Base-by-base conservation (phyloP, 2,888 invertebrate genomes). In the Lysandra coridon region DNA sequence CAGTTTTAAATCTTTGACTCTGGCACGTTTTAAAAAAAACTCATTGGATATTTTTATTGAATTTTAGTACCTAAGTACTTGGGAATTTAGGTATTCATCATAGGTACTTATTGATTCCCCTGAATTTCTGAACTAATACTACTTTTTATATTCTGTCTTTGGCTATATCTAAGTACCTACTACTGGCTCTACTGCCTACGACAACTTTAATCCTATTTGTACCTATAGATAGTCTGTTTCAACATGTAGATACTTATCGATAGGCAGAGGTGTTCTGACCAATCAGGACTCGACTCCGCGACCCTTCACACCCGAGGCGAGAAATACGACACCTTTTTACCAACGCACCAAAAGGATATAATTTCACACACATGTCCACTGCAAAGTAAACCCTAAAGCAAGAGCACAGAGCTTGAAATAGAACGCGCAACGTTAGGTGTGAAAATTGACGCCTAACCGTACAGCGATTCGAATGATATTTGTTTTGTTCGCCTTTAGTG, bases 291-390 rank as follows among this genome's bases (percentile, higher is more conserved):
- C 87, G 74, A 88, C 85, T 82, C 57, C 33, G 80, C 85, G 92
- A 90, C 93, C 94, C 94, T 94, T 94, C 90, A 93, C 94, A 91
- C 94, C 89, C 84, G 83, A 93, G 92, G 94, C 94, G 94, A 86
- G 94, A 94, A 93, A 94, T 89, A 85, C 90, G 89, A 94, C 94
- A 94, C 94, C 92, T 93, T 88, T 84, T 80, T 79, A 60, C 14
- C 78, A 80, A 80, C 75, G 78, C 83, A 73, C 12, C 80, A 84
- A 84, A 91, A 88, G 73, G 84, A 79, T 86, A 64, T 82, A 91
- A 86, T 80, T 82, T 30, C 57, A 83, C 37, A 1, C 4, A 6
- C 17, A 30, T n/a, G 1, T n/a, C 2, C 78, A 83, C 74, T 7
- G 17, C 0, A 86, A 84, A 82, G 49, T 83, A 2, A 4, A 83